Conservation (phyloP, 2,797 vertebrate species). For the Gallirallus australis region DNA sequence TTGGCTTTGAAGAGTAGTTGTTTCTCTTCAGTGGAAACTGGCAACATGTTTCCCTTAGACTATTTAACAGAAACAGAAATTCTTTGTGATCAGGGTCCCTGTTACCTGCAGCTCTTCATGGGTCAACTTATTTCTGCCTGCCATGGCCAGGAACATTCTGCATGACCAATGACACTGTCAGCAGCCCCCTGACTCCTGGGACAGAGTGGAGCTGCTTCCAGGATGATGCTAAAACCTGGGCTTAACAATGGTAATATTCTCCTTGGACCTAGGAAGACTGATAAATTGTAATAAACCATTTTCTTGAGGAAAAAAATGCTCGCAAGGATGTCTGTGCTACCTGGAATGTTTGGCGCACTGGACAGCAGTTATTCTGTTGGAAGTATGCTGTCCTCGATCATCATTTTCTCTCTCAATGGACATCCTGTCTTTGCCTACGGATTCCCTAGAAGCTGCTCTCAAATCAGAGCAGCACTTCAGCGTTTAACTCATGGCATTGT, state of each 20-base stretch:
- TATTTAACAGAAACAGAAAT: neutral
- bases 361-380: neutral
- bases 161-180: rapidly evolving
- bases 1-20: neutral
- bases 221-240: neutral
- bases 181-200: neutral
- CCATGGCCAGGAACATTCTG: rapidly evolving
- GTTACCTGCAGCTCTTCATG: neutral
- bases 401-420: neutral
- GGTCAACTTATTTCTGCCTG: neutral
- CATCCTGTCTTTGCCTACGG: conserved; percentile 16
- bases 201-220: neutral
- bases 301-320: neutral
- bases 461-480: conserved; percentile 7
- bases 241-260: neutral
- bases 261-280: neutral
- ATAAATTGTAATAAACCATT: neutral
- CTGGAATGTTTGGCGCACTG: neutral
- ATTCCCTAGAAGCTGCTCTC: conserved; percentile 20
- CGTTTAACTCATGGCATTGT: conserved; percentile 25
- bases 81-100: neutral
- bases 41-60: neutral
- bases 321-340: neutral
- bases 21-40: neutral
- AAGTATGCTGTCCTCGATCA: neutral